A percentile compares a stretch with the other conserved stretches of the same genome.
phyloP scores from a whole-genome alignment of 2,888 invertebrate genomes.

The Ptychoptera albimana region DNA sequence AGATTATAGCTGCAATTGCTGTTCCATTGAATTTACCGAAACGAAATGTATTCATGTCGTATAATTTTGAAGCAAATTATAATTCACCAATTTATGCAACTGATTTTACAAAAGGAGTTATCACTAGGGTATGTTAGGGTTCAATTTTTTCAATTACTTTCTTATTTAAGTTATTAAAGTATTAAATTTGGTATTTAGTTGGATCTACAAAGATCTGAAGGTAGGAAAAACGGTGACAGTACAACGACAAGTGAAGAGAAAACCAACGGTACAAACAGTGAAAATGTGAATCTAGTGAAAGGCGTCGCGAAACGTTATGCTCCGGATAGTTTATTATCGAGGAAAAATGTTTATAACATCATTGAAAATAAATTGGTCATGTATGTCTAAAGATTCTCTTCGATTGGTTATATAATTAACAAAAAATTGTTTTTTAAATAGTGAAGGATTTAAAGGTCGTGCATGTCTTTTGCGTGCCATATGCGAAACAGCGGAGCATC shows the following conservation, averaged over 20 bases:
- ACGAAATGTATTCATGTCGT: slow-evolving; percentile 53
- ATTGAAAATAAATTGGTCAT: slow-evolving; percentile 38
- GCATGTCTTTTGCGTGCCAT: slow-evolving; percentile 47
- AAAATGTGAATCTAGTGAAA: neutral
- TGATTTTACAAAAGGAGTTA: slow-evolving; percentile 37
- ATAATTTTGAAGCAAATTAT: slow-evolving; percentile 58
- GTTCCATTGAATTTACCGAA: slow-evolving; percentile 51
- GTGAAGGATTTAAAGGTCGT: slow-evolving; percentile 40
- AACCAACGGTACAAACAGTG: neutral
- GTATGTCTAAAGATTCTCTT: slow-evolving; percentile 26
- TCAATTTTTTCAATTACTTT: neutral
- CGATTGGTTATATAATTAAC: neutral
- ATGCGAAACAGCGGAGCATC: slow-evolving; percentile 43
- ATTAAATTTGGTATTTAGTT: neutral
- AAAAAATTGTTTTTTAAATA: slow-evolving; percentile 14
- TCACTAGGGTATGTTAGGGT: slow-evolving; percentile 36
- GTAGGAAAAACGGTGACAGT: neutral
- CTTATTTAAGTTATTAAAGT: neutral
- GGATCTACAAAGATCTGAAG: neutral
- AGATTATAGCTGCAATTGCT: slow-evolving; percentile 54
- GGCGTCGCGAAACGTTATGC: slow-evolving; percentile 33
- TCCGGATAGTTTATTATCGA: slow-evolving; percentile 19
- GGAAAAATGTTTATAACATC: slow-evolving; percentile 37
- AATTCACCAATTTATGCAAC: slow-evolving; percentile 41
- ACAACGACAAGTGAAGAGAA: neutral